These are phyloP conservation scores for Helleia helle DNA, from an alignment of 2,888 invertebrate genomes.

Conservation along the genomic window DNA sequence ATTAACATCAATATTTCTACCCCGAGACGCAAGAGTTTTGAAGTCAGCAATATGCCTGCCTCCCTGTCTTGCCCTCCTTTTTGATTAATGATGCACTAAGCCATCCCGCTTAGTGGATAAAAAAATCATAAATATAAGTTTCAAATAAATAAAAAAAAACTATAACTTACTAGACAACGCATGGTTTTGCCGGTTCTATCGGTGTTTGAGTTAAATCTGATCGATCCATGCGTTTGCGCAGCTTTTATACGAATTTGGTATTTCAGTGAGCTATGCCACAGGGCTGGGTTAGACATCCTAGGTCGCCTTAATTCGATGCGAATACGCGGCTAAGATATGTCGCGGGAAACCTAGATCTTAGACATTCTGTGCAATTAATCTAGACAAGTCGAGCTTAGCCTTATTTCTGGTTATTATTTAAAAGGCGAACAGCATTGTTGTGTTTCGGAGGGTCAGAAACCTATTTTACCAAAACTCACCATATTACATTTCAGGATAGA, in stretches of 20 bases:
- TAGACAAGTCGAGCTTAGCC: too few relatives aligned
- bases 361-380: not conserved
- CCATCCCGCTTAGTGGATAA: not conserved
- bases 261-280: slow-evolving; percentile 23
- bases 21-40: too few relatives aligned
- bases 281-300: slow-evolving; percentile 30
- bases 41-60: too few relatives aligned
- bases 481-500: too few relatives aligned
- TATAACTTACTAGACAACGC: slow-evolving; percentile 50
- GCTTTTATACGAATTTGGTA: slow-evolving; percentile 51
- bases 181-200: slow-evolving; percentile 38
- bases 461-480: too few relatives aligned
- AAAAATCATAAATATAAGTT: not conserved
- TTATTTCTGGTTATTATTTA: too few relatives aligned
- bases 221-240: slow-evolving; percentile 31
- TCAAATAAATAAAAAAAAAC: not conserved
- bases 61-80: too few relatives aligned
- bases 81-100: too few relatives aligned
- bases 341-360: not conserved
- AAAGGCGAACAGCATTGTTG: too few relatives aligned
- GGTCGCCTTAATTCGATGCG: slow-evolving; percentile 19
- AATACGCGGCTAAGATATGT: slow-evolving; percentile 1
- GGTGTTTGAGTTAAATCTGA: slow-evolving; percentile 43
- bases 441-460: too few relatives aligned
- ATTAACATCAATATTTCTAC: too few relatives aligned